phyloP scores from a whole-genome alignment of 2,888 invertebrate species.

The Dorcus hopei region DNA sequence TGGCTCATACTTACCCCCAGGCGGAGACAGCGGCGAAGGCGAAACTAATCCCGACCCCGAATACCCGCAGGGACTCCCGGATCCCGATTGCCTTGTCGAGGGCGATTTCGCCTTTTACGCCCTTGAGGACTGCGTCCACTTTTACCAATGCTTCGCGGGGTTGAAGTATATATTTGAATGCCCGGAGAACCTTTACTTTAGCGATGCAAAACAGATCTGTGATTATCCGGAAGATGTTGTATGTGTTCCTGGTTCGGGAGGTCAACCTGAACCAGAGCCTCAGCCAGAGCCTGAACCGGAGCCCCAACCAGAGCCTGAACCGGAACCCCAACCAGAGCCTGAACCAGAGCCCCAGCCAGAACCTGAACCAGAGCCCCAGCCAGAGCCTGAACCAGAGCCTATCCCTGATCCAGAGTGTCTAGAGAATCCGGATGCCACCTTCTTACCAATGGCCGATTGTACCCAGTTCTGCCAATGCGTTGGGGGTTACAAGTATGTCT shows the following conservation, averaged over 20 bases:
- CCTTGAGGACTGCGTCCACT: constrained; percentile 1
- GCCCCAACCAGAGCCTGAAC: constrained; percentile 42
- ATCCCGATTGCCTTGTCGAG: no score
- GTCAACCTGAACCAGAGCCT: not conserved
- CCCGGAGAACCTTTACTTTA: constrained; percentile 15
- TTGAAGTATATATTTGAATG: not conserved
- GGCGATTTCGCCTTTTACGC: no score
- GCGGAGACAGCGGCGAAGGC: not conserved
- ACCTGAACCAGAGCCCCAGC: constrained; percentile 43
- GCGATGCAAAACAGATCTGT: not conserved
- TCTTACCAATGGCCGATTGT: not conserved
- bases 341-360: not conserved
- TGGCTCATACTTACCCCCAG: not conserved
- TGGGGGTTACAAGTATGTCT: constrained; percentile 1
- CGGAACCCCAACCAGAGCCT: constrained; percentile 48
- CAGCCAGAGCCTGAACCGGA: constrained; percentile 3
- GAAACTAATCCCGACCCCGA: constrained; percentile 4
- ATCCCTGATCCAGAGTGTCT: not conserved
- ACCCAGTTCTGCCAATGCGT: constrained; percentile 7
- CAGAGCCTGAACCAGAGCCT: constrained; percentile 31
- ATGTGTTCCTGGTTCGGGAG: constrained; percentile 4
- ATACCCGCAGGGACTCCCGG: no score
- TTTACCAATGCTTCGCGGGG: constrained; percentile 11
- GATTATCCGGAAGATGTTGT: constrained; percentile 26
- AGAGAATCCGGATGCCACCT: not conserved